Evolutionary conservation across 37 sponge, comb jelly and placozoan genomes (phyloP).

Genomic region (Hormiphora californensis): DNA sequence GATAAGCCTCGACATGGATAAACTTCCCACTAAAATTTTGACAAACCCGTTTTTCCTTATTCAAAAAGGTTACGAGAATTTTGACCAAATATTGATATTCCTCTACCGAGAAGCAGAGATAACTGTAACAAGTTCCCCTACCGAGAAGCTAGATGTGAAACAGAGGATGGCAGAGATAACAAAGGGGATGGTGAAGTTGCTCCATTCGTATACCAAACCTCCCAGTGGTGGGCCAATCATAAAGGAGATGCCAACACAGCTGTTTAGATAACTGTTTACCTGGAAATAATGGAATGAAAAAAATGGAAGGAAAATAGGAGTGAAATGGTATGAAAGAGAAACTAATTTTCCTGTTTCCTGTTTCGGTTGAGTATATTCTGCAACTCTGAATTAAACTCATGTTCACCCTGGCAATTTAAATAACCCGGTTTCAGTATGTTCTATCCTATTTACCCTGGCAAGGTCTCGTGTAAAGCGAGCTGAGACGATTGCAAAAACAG

Average conservation of each 20-base stretch:
- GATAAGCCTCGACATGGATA: too few relatives aligned
- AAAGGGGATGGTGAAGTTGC: constrained; percentile 46
- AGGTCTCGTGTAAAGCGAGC: constrained; percentile 10
- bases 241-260: constrained; percentile 21
- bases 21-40: too few relatives aligned
- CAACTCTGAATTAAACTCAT: not conserved
- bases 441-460: constrained; percentile 10
- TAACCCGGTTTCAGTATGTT: too few relatives aligned
- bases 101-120: too few relatives aligned
- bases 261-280: constrained; percentile 54
- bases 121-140: too few relatives aligned
- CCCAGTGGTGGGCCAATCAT: constrained; percentile 47
- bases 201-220: constrained; percentile 24
- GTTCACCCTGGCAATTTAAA: not conserved
- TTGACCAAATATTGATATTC: too few relatives aligned
- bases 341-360: not conserved
- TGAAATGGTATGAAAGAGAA: not conserved
- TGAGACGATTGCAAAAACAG: constrained; percentile 19
- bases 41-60: too few relatives aligned
- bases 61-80: too few relatives aligned
- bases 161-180: constrained; percentile 41
- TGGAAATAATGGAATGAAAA: not conserved
- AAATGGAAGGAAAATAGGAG: not conserved
- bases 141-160: not conserved
- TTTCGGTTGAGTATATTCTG: not conserved